phyloP scores from a whole-genome alignment of 1,140 invertebrate genomes.

The Drosophila simulans region DNA sequence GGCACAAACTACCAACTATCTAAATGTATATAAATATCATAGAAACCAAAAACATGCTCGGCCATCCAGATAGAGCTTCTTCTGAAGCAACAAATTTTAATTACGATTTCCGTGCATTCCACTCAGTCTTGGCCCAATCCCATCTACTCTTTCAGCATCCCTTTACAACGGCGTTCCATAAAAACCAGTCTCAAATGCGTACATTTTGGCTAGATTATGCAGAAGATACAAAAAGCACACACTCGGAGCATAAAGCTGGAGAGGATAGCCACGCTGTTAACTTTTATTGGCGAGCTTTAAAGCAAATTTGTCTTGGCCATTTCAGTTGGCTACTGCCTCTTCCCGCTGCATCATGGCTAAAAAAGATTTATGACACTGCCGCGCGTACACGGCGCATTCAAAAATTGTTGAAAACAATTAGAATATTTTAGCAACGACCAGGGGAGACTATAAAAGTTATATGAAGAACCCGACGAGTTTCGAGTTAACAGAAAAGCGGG shows the following conservation, averaged over 20 bases:
- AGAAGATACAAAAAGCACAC: slow-evolving; percentile 36
- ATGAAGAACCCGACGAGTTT: slow-evolving; percentile 46
- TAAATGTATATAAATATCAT: slow-evolving; percentile 28
- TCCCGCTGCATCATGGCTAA: slow-evolving; percentile 48
- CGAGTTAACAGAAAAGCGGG: slow-evolving; percentile 37
- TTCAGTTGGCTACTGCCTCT: slow-evolving; percentile 52
- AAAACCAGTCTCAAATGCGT: slow-evolving; percentile 57
- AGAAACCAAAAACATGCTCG: slow-evolving; percentile 22
- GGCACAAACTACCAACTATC: slow-evolving; percentile 11
- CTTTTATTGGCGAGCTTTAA: slow-evolving; percentile 82
- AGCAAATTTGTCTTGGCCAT: slow-evolving; percentile 77
- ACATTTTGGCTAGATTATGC: slow-evolving; percentile 53
- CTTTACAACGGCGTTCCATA: slow-evolving; percentile 18
- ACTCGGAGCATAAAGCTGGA: slow-evolving; percentile 9
- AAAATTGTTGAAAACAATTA: slow-evolving; percentile 82
- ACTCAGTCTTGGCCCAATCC: slow-evolving; percentile 44
- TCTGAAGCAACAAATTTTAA: slow-evolving; percentile 54
- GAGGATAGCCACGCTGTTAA: slow-evolving; percentile 58
- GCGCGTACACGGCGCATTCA: slow-evolving; percentile 66
- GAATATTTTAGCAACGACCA: slow-evolving; percentile 76
- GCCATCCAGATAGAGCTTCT: slow-evolving; percentile 20
- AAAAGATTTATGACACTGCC: slow-evolving; percentile 66
- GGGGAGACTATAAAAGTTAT: slow-evolving; percentile 78
- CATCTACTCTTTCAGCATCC: not conserved
- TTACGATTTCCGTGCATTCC: slow-evolving; percentile 50